Evolutionary conservation across 2,888 invertebrate species (phyloP), one percentile per base, ranked within the genome.

Genomic region (Phania funesta): DNA sequence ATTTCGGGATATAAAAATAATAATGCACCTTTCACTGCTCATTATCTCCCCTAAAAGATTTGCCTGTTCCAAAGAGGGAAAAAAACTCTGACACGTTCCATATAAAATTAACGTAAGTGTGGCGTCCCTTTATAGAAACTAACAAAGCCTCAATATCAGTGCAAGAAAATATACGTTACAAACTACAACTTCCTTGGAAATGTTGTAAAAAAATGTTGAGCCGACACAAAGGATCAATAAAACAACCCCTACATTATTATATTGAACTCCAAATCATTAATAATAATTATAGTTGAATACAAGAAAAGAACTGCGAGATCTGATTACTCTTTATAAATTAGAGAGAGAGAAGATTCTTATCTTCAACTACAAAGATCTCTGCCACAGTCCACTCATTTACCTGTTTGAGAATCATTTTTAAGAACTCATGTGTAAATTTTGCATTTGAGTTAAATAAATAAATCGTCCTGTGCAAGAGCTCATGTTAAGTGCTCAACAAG

Each of bases 31-130:
- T n/a, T 38, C 35, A 38, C n/a, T 3, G n/a, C 13, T 35, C 9
- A 35, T 35, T 13, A 9, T 35, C 9, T 11, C 13, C 9, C 11
- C n/a, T 38, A 13, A 38, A 11, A 38, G 35, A 38, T 38, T 38
- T n/a, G 9, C 0, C 3, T 11, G 11, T 35, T 35, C 1, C 1
- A 35, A 35, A 35, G n/a, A 0, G n/a, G 11, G n/a, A 26, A 3
- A 26, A 26, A 13, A 60, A 73, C 26, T 64, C 44, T 70, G 79
- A 74, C 84, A 84, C 81, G 76, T 81, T 84, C 83, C 83, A 71
- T 76, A n/a, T n/a, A 20, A 58, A 70, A 68, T 58, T 75, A 38
- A 38, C 35, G 67, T 26, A 81, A 68, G 73, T 73, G 68, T 82
- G n/a, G n/a, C n/a, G 79, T 74, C 68, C 68, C 74, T 76, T 71